A percentile compares a stretch with the other conserved stretches of the same genome.
Conservation (phyloP, 2,113 vertebrate genomes). For the Ancistrus triradiatus region DNA sequence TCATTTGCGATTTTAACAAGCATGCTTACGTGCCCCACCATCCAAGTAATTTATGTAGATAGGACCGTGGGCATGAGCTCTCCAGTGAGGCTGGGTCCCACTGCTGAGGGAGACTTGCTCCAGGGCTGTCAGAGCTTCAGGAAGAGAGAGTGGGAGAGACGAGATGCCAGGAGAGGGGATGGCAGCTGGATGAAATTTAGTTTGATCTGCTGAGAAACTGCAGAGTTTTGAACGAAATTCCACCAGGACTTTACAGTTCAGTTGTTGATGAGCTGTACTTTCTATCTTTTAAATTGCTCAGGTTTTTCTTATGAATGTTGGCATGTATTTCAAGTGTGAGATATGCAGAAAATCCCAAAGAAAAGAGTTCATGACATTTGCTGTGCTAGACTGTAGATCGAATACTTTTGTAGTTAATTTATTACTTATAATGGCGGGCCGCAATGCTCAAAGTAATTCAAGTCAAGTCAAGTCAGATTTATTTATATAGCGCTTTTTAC, state of each 20-base stretch:
- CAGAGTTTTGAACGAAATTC: conserved; percentile 14
- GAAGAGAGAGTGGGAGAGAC: conserved; percentile 27
- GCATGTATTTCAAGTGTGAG: background rate
- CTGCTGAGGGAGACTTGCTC: conserved; percentile 37
- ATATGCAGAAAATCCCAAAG: background rate
- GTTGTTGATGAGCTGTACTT: conserved; percentile 35
- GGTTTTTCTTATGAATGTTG: background rate
- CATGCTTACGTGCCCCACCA: conserved; percentile 61
- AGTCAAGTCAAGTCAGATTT: too few relatives aligned
- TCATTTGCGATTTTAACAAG: conserved; percentile 69
- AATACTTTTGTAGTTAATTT: background rate
- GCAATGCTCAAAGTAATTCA: too few relatives aligned
- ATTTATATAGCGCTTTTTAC: too few relatives aligned
- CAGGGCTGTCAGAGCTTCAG: conserved; percentile 36
- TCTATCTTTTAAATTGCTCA: background rate
- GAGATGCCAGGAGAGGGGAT: conserved; percentile 7
- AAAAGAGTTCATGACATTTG: background rate
- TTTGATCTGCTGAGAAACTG: conserved; percentile 27
- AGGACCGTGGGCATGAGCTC: conserved; percentile 49
- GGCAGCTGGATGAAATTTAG: conserved; percentile 23
- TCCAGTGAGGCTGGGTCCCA: conserved; percentile 49
- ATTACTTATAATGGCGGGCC: too few relatives aligned
- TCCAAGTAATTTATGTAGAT: conserved; percentile 71
- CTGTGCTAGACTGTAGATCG: background rate
- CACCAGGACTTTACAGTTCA: conserved; percentile 50